Percentiles rank a stretch among this genome's conserved stretches.
These are phyloP conservation scores for Shinisaurus crocodilurus DNA, from an alignment of 2,113 vertebrate genomes.

Conservation along the genomic window DNA sequence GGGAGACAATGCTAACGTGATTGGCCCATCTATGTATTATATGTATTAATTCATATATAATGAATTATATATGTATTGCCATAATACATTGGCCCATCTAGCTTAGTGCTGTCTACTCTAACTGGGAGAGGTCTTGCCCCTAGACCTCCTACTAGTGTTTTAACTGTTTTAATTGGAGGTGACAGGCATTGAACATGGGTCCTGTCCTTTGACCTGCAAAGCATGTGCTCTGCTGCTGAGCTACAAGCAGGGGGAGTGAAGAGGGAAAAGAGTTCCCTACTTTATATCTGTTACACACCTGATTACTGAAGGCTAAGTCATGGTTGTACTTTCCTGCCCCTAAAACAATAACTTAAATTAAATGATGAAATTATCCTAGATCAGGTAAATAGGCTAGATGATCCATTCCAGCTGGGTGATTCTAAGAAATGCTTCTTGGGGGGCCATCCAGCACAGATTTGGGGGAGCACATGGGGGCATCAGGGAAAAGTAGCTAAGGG, in stretches of 20 bases:
- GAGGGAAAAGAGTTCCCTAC: background rate
- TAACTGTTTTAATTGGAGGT: background rate
- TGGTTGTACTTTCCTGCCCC: background rate
- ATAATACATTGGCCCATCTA: background rate
- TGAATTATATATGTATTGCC: too few relatives aligned
- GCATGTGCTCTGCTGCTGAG: background rate
- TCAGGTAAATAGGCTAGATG: background rate
- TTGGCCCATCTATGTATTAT: too few relatives aligned
- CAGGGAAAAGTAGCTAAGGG: too few relatives aligned
- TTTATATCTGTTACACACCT: background rate
- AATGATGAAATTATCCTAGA: background rate
- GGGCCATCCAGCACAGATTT: too few relatives aligned
- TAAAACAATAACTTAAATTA: background rate
- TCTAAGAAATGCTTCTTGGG: too few relatives aligned
- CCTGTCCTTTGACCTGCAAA: background rate
- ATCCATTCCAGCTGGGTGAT: too few relatives aligned
- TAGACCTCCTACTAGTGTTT: background rate
- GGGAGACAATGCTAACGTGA: background rate
- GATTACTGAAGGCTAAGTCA: background rate
- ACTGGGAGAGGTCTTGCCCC: background rate
- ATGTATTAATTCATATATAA: too few relatives aligned
- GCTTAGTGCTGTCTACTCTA: background rate
- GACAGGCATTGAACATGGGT: background rate
- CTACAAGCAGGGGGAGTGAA: background rate
- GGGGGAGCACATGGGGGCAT: too few relatives aligned